These are phyloP conservation scores for Micrasema longulum DNA, from an alignment of 1,140 invertebrate genomes.

Conservation along the genomic window DNA sequence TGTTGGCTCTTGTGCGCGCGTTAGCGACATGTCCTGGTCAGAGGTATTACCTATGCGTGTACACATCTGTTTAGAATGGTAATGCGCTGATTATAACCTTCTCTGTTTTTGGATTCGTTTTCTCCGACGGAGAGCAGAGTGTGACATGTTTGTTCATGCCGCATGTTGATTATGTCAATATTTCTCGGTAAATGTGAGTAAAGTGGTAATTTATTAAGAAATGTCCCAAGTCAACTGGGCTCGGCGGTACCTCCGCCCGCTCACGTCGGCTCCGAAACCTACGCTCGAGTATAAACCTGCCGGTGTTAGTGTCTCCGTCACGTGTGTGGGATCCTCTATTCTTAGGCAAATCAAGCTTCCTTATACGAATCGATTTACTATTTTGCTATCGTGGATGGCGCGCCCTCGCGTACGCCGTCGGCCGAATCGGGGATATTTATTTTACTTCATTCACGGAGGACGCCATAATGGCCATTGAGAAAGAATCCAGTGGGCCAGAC, in stretches of 20 bases:
- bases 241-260: background rate
- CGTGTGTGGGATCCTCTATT: conserved; percentile 34
- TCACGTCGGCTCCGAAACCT: background rate
- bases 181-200: background rate
- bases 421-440: conserved; percentile 31
- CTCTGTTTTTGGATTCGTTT: too few relatives aligned
- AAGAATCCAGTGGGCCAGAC: conserved; percentile 33
- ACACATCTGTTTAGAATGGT: too few relatives aligned
- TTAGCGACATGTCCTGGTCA: too few relatives aligned
- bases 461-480: conserved; percentile 28
- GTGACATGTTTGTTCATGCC: background rate
- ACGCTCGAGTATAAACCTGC: conserved; percentile 14
- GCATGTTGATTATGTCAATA: conserved; percentile 1
- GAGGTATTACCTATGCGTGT: too few relatives aligned
- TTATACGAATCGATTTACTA: conserved; percentile 40
- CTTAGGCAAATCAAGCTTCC: conserved; percentile 37
- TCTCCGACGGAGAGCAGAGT: background rate
- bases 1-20: too few relatives aligned
- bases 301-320: conserved; percentile 6
- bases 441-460: conserved; percentile 37
- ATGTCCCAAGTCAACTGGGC: conserved; percentile 18
- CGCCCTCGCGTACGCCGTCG: conserved; percentile 8
- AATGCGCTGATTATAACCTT: too few relatives aligned
- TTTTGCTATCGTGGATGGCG: conserved; percentile 22
- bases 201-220: too few relatives aligned